These are phyloP conservation scores for Drosophila falleni DNA, from an alignment of 2,888 invertebrate genomes.

Conservation along the genomic window DNA sequence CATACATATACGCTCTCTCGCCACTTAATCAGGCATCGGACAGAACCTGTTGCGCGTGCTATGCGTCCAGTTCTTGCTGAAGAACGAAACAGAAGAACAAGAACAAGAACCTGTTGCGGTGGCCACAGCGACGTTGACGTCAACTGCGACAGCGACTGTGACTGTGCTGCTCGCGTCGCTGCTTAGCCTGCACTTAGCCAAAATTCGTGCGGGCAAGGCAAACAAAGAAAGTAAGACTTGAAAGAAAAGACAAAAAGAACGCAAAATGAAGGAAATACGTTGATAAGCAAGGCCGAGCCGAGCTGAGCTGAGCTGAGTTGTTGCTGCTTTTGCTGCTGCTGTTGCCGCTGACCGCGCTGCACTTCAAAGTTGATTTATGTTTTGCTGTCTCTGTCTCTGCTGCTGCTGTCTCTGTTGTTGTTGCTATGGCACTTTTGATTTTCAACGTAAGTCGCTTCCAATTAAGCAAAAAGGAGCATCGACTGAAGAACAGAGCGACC, in stretches of 20 bases:
- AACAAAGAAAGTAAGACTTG: conserved; percentile 68
- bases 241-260: conserved; percentile 62
- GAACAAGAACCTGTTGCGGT: conserved; percentile 79
- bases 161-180: conserved; percentile 36
- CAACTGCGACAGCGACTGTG: conserved; percentile 21
- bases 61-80: conserved; percentile 68
- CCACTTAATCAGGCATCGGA: conserved; percentile 65
- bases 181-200: conserved; percentile 67
- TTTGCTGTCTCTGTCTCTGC: conserved; percentile 38
- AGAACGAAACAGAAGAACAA: conserved; percentile 41
- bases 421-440: conserved; percentile 72
- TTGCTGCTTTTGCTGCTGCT: conserved; percentile 19
- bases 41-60: conserved; percentile 78
- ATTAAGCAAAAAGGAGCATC: conserved; percentile 58
- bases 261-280: conserved; percentile 57
- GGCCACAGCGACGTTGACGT: conserved; percentile 37
- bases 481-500: conserved; percentile 32
- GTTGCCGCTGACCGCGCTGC: conserved; percentile 57
- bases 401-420: conserved; percentile 37
- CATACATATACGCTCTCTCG: conserved; percentile 29
- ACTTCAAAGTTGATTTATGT: conserved; percentile 81
- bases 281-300: conserved; percentile 75
- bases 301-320: conserved; percentile 26
- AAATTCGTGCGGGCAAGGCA: conserved; percentile 66
- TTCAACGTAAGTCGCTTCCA: conserved; percentile 71